phyloP scores from a whole-genome alignment of 2,797 vertebrate genomes.

The Urocyon cinereoargenteus region DNA sequence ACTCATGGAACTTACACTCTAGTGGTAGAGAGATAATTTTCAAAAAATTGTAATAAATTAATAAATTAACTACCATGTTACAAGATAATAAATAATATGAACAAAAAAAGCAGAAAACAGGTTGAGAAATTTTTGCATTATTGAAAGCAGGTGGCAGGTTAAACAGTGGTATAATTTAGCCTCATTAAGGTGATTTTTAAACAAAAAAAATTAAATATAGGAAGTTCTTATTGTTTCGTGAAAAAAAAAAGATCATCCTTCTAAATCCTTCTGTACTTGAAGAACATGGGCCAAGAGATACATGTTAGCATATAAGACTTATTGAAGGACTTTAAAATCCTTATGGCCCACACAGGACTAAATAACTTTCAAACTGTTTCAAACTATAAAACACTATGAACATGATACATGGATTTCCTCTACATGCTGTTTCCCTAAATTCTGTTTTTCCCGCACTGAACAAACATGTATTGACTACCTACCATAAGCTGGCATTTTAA shows the following conservation, averaged over 20 bases:
- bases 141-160: not conserved
- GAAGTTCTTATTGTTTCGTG: not conserved
- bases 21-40: not conserved
- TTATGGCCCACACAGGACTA: not conserved
- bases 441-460: not conserved
- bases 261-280: not conserved
- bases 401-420: not conserved
- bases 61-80: not conserved
- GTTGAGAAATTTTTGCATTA: not conserved
- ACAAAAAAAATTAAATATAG: not conserved
- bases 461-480: not conserved
- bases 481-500: not conserved
- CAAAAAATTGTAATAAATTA: not conserved
- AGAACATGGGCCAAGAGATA: not conserved
- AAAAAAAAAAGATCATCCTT: not conserved
- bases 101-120: not conserved
- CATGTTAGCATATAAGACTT: not conserved
- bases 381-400: not conserved
- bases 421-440: not conserved
- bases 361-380: not conserved
- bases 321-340: slow-evolving; percentile 6
- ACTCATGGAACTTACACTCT: not conserved
- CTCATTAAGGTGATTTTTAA: not conserved
- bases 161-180: not conserved
- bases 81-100: not conserved